Evolutionary conservation across 2,888 invertebrate genomes (phyloP).

Genomic region (Augiades crinisus): DNA sequence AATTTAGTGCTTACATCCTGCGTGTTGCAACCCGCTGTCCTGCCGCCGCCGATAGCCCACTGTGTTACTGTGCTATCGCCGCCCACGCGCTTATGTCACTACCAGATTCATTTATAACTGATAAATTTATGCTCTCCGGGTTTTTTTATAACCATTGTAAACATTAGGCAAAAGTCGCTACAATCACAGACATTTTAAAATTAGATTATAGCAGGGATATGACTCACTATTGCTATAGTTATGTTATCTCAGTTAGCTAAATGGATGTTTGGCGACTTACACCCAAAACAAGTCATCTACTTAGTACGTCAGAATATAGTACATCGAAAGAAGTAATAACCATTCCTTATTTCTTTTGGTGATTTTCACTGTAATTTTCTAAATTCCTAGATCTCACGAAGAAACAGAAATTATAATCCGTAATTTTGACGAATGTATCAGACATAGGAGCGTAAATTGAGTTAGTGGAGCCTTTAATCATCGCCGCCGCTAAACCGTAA

Average conservation of each 20-base stretch:
- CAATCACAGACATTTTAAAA: too few relatives aligned
- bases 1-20: conserved; percentile 13
- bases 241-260: too few relatives aligned
- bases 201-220: too few relatives aligned
- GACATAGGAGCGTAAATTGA: neutral
- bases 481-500: conserved; percentile 16
- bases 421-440: conserved; percentile 12
- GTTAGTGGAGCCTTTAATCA: conserved; percentile 17
- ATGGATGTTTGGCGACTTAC: too few relatives aligned
- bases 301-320: too few relatives aligned
- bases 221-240: too few relatives aligned
- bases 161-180: too few relatives aligned
- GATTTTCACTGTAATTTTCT: too few relatives aligned
- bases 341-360: too few relatives aligned
- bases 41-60: conserved; percentile 25
- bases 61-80: conserved; percentile 33
- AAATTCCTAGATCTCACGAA: neutral
- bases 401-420: neutral
- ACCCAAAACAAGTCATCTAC: too few relatives aligned
- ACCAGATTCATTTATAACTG: neutral
- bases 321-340: too few relatives aligned
- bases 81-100: conserved; percentile 25
- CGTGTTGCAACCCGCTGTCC: conserved; percentile 4
- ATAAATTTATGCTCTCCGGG: conserved; percentile 1
- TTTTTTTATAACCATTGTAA: too few relatives aligned